phyloP scores from a whole-genome alignment of 2,113 vertebrate species.

The Macquaria ambigua region DNA sequence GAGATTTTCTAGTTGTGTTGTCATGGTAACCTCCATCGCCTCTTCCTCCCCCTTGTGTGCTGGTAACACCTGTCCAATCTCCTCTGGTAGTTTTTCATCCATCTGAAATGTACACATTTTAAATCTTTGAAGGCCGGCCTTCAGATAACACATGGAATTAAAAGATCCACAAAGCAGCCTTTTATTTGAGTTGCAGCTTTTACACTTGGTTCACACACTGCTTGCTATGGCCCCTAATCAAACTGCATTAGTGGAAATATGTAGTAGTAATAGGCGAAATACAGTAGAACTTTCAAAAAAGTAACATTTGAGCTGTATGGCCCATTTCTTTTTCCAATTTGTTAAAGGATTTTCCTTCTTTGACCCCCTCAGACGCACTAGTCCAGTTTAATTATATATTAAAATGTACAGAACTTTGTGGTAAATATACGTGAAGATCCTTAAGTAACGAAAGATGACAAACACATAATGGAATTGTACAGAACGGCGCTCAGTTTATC shows the following conservation, averaged over 20 bases:
- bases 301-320: too few species aligned
- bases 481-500: background rate
- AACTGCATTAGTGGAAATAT: background rate
- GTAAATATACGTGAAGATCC: background rate
- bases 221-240: too few species aligned
- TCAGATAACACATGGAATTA: background rate
- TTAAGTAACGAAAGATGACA: background rate
- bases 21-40: slow-evolving; percentile 49
- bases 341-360: background rate
- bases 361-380: background rate
- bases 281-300: too few species aligned
- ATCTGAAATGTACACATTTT: slow-evolving; percentile 25
- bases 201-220: too few species aligned
- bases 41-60: slow-evolving; percentile 5
- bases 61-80: background rate
- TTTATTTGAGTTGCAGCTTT: too few species aligned
- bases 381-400: background rate
- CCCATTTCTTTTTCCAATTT: background rate
- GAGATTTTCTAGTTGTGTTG: slow-evolving; percentile 19
- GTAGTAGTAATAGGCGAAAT: background rate
- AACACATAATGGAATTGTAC: too few species aligned
- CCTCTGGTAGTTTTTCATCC: slow-evolving; percentile 16
- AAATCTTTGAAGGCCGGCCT: background rate
- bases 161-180: background rate
- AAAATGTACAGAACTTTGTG: background rate